Conservation (phyloP, 2,113 vertebrate species). For the Hassar affinis region DNA sequence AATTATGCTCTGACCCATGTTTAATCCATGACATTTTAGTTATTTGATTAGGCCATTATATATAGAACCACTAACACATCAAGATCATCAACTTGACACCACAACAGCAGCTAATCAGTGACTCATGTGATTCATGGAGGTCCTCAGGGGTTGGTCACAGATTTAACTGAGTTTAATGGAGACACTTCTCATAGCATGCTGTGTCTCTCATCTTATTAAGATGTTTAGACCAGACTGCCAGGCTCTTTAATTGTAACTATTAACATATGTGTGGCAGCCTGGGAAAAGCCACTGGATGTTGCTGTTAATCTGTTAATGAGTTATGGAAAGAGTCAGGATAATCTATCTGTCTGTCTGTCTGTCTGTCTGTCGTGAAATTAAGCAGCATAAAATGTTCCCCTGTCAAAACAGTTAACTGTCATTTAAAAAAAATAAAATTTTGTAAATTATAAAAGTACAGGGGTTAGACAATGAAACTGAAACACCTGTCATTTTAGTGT, state of each 20-base stretch:
- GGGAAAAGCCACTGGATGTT: neutral
- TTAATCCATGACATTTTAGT: constrained; percentile 42
- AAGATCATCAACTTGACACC: constrained; percentile 45
- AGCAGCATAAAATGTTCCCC: no score
- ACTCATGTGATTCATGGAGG: constrained; percentile 37
- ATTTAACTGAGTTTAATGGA: constrained; percentile 26
- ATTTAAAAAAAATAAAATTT: no score
- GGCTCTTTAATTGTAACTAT: neutral
- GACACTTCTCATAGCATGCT: neutral
- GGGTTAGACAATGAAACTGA: no score
- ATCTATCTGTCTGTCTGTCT: no score
- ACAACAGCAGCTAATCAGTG: constrained; percentile 50
- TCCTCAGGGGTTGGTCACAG: constrained; percentile 45
- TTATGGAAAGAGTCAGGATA: neutral
- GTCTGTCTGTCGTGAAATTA: no score
- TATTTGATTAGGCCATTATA: constrained; percentile 53
- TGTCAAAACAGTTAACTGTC: no score
- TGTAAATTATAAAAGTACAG: no score
- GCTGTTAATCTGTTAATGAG: neutral
- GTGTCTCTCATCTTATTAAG: neutral
- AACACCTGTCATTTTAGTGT: no score
- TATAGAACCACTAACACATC: constrained; percentile 49
- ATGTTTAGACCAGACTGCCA: neutral
- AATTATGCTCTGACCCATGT: constrained; percentile 25
- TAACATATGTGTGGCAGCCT: neutral